These are phyloP conservation scores for Sphinx pinastri DNA, from an alignment of 2,888 invertebrate species.

Conservation along the genomic window DNA sequence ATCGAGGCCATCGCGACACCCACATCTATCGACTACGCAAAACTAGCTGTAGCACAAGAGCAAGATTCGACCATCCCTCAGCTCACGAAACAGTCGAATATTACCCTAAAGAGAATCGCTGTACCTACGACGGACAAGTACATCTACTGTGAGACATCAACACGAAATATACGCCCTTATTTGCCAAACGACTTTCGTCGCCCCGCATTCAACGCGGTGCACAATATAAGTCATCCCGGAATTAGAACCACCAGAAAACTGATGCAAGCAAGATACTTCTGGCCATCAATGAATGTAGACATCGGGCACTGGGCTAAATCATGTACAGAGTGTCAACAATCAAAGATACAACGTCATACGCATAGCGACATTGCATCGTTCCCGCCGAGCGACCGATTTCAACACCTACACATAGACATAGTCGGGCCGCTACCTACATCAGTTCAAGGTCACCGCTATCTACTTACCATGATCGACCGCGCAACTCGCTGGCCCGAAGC, in stretches of 20 bases:
- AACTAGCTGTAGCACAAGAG: slow-evolving; percentile 4
- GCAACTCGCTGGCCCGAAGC: slow-evolving; percentile 30
- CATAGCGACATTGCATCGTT: background rate
- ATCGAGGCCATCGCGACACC: background rate
- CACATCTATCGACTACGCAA: background rate
- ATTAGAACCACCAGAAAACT: background rate
- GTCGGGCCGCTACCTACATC: slow-evolving; percentile 5
- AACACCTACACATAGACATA: slow-evolving; percentile 9
- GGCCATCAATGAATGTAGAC: slow-evolving; percentile 2
- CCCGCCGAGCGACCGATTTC: background rate
- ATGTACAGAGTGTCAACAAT: background rate
- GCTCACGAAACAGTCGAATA: background rate
- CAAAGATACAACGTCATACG: background rate
- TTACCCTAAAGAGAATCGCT: slow-evolving; percentile 21
- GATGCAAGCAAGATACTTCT: slow-evolving; percentile 5
- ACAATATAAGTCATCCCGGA: slow-evolving; percentile 9
- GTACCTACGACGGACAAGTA: slow-evolving; percentile 11
- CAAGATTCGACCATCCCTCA: background rate
- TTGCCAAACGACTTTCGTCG: background rate
- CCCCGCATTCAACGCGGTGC: slow-evolving; percentile 1
- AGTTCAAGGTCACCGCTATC: slow-evolving; percentile 24
- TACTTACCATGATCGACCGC: slow-evolving; percentile 29
- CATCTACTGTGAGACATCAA: slow-evolving; percentile 17
- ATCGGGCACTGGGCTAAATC: background rate
- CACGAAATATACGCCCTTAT: background rate